phyloP scores from a whole-genome alignment of 2,888 invertebrate species.

The Drosophila mulleri region DNA sequence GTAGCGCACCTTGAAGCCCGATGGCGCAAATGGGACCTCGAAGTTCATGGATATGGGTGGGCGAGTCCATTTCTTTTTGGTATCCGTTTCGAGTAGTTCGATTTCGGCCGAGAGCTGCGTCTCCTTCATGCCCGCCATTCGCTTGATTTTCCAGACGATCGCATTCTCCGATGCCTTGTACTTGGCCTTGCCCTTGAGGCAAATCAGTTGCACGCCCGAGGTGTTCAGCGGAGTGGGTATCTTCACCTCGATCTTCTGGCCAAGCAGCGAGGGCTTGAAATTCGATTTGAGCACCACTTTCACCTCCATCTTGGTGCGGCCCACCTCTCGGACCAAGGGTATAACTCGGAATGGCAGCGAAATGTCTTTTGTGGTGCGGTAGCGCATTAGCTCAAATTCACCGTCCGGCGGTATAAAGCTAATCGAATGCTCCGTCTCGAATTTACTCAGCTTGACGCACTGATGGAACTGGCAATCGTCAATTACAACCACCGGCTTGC shows the following conservation, averaged over 20 bases:
- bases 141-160: conserved; percentile 97
- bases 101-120: conserved; percentile 99
- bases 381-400: conserved; percentile 99
- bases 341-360: conserved; percentile 99
- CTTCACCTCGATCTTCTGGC: conserved; percentile 99
- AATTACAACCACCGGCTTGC: conserved; percentile 99
- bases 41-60: conserved; percentile 99
- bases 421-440: conserved; percentile 99
- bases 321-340: conserved; percentile 98
- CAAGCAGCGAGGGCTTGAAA: conserved; percentile 98
- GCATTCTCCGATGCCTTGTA: conserved; percentile 99
- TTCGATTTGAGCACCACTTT: conserved; percentile 99
- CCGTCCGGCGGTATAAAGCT: conserved; percentile 99
- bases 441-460: conserved; percentile 99
- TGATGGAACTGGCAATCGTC: conserved; percentile 99
- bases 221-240: conserved; percentile 99
- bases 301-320: conserved; percentile 99
- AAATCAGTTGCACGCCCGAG: conserved; percentile 99
- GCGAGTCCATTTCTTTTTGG: conserved; percentile 99
- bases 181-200: conserved; percentile 99
- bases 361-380: conserved; percentile 99
- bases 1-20: conserved; percentile 99
- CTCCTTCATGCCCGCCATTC: conserved; percentile 99
- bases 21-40: conserved; percentile 99
- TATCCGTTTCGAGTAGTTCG: conserved; percentile 98